A percentile compares a stretch with the other conserved stretches of the same genome.
These are phyloP conservation scores for Monopis laevigella DNA, from an alignment of 2,888 invertebrate species.

Conservation along the genomic window DNA sequence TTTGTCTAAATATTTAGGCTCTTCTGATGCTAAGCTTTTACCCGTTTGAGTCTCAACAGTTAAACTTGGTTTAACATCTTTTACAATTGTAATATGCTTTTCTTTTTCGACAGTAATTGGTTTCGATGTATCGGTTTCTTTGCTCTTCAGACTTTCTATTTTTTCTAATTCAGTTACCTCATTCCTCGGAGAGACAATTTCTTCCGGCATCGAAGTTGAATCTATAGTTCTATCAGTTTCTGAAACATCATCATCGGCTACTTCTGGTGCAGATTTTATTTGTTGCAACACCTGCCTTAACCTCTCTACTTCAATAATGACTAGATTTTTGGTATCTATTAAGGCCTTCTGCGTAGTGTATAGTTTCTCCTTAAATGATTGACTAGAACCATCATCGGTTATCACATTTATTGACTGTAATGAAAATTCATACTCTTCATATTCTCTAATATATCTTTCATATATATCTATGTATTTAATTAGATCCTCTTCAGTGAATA, in stretches of 20 bases:
- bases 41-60: slow-evolving; percentile 76
- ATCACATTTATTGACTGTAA: slow-evolving; percentile 52
- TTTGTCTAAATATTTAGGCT: slow-evolving; percentile 47
- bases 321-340: slow-evolving; percentile 69
- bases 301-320: slow-evolving; percentile 67
- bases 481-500: slow-evolving; percentile 46
- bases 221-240: slow-evolving; percentile 72
- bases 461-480: slow-evolving; percentile 55
- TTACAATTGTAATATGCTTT: slow-evolving; percentile 15
- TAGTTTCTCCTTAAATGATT: slow-evolving; percentile 64
- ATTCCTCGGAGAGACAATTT: slow-evolving; percentile 52
- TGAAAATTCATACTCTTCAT: slow-evolving; percentile 54
- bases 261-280: slow-evolving; percentile 39
- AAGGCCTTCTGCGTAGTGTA: slow-evolving; percentile 64
- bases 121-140: slow-evolving; percentile 19
- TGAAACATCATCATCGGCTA: slow-evolving; percentile 54
- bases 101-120: slow-evolving; percentile 16
- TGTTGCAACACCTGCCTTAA: slow-evolving; percentile 56
- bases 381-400: slow-evolving; percentile 58
- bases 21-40: slow-evolving; percentile 61
- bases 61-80: slow-evolving; percentile 28
- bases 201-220: slow-evolving; percentile 77
- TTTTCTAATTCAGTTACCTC: slow-evolving; percentile 26
- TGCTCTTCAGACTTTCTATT: slow-evolving; percentile 16
- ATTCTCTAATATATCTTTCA: slow-evolving; percentile 52